Evolutionary conservation across 1,140 invertebrate genomes (phyloP).

Genomic region (Choristoneura fumiferana): DNA sequence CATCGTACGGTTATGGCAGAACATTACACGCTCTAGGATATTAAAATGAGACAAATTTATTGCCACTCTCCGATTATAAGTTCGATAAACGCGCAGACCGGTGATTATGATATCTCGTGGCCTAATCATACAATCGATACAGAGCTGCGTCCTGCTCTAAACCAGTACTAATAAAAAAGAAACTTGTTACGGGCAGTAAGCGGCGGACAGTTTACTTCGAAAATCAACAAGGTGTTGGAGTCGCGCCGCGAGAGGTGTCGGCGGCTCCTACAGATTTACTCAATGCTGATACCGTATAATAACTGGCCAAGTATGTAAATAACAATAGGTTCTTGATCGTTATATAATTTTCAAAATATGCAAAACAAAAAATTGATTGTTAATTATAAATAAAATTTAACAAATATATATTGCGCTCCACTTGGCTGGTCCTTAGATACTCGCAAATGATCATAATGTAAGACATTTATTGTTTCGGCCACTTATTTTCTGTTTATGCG

Average conservation of each 20-base stretch:
- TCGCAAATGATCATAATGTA: no score
- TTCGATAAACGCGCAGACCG: conserved; percentile 73
- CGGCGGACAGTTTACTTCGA: conserved; percentile 68
- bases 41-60: conserved; percentile 78
- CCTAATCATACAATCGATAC: conserved; percentile 72
- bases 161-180: conserved; percentile 76
- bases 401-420: no score
- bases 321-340: no score
- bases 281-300: no score
- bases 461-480: no score
- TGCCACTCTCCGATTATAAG: conserved; percentile 69
- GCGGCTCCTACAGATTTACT: no score
- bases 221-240: conserved; percentile 69
- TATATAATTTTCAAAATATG: no score
- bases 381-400: no score
- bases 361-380: no score
- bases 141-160: conserved; percentile 63
- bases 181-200: conserved; percentile 59
- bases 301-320: no score
- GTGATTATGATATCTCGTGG: conserved; percentile 76
- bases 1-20: conserved; percentile 52
- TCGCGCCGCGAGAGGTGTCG: conserved; percentile 17
- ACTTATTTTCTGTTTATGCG: no score
- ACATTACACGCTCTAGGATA: conserved; percentile 69
- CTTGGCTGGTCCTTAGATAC: no score